These are phyloP conservation scores for Protobothrops mucrosquamatus DNA, from an alignment of 2,113 vertebrate species.

Conservation along the genomic window DNA sequence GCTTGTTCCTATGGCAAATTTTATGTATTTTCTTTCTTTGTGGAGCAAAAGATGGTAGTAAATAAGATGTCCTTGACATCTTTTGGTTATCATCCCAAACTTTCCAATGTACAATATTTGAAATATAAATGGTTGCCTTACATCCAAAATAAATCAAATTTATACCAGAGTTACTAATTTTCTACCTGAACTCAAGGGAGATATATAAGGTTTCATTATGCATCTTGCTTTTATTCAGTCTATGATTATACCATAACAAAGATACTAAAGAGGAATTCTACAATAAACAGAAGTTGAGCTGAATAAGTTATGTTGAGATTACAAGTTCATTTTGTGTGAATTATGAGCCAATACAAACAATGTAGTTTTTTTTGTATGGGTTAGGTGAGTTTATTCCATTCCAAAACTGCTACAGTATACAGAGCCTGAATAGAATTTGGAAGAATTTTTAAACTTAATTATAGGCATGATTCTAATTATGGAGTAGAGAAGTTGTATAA, in stretches of 20 bases:
- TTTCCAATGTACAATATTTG: neutral
- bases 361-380: neutral
- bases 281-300: neutral
- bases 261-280: neutral
- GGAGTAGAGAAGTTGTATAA: neutral
- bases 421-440: neutral
- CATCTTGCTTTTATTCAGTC: neutral
- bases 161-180: neutral
- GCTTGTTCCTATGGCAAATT: neutral
- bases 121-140: neutral
- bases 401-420: neutral
- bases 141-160: neutral
- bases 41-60: neutral
- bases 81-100: neutral
- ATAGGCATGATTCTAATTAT: neutral
- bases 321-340: neutral
- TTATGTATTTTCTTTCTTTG: neutral
- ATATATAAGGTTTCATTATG: neutral
- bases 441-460: slow-evolving; percentile 3
- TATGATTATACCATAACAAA: neutral
- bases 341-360: neutral
- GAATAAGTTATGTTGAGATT: neutral
- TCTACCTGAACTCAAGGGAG: neutral
- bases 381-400: slow-evolving; percentile 2
- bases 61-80: neutral